phyloP scores from a whole-genome alignment of 2,888 invertebrate genomes.

The Mycalesis mineus region DNA sequence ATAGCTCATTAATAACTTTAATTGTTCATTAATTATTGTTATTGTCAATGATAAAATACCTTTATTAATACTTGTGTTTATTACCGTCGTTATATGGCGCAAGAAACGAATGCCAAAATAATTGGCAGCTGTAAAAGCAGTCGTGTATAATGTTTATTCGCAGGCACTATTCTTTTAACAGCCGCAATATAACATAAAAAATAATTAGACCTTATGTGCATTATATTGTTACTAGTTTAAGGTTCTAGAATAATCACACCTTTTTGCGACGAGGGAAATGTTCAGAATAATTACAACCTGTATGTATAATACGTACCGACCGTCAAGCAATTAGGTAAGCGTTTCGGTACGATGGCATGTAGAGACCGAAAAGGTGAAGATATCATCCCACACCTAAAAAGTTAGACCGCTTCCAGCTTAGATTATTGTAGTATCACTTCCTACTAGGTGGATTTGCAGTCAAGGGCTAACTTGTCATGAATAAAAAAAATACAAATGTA shows the following conservation, averaged over 20 bases:
- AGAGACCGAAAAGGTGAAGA: too few species aligned
- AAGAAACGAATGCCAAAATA: background rate
- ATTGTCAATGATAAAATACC: background rate
- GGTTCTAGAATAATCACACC: constrained; percentile 8
- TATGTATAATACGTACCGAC: too few species aligned
- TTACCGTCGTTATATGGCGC: background rate
- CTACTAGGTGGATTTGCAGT: too few species aligned
- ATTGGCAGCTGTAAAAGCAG: background rate
- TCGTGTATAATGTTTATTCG: background rate
- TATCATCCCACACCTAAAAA: too few species aligned
- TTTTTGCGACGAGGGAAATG: too few species aligned
- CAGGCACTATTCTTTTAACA: background rate
- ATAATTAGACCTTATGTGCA: background rate
- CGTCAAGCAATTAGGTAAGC: too few species aligned
- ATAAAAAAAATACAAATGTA: too few species aligned
- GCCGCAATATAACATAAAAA: background rate
- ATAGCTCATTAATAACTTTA: background rate
- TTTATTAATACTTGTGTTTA: background rate
- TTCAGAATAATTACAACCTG: too few species aligned
- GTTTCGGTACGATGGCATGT: too few species aligned
- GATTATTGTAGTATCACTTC: too few species aligned
- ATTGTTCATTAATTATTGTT: background rate
- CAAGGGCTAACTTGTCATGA: too few species aligned
- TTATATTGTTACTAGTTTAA: constrained; percentile 44
- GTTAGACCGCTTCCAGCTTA: too few species aligned